Percentiles rank a stretch among this genome's conserved stretches.
Conservation (phyloP, 2,888 invertebrate species). For the Cyclophora albipunctata region DNA sequence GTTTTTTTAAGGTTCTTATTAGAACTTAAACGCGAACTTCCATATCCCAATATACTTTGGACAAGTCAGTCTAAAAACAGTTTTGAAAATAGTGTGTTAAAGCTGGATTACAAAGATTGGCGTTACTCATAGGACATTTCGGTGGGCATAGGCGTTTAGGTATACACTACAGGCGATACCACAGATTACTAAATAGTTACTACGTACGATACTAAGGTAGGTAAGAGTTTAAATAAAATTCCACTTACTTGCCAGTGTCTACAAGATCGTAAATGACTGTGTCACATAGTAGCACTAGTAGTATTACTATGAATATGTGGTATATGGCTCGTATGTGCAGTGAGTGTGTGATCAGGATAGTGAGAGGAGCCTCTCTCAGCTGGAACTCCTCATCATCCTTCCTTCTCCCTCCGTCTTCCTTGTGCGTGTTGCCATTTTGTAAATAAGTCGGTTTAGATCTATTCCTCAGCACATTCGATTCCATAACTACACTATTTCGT, state of each 20-base stretch:
- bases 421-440: slow-evolving; percentile 32
- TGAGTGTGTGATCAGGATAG: slow-evolving; percentile 82
- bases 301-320: slow-evolving; percentile 87
- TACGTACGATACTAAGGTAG: no score
- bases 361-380: slow-evolving; percentile 85
- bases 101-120: no score
- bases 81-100: no score
- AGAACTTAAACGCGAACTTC: no score
- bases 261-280: slow-evolving; percentile 83
- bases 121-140: no score
- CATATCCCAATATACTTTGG: no score
- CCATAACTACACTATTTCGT: not conserved
- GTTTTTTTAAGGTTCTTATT: no score
- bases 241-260: slow-evolving; percentile 83
- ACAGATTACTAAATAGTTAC: no score
- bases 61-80: no score
- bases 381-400: slow-evolving; percentile 65
- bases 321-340: slow-evolving; percentile 89
- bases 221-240: no score
- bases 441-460: slow-evolving; percentile 1
- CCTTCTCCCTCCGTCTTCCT: slow-evolving; percentile 23
- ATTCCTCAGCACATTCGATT: not conserved
- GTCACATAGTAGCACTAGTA: slow-evolving; percentile 83
- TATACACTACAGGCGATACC: no score
- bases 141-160: no score